Percentiles rank a stretch among this genome's conserved stretches.
phyloP scores from a whole-genome alignment of 1,140 invertebrate species.

The Aphelinus atriplicis region DNA sequence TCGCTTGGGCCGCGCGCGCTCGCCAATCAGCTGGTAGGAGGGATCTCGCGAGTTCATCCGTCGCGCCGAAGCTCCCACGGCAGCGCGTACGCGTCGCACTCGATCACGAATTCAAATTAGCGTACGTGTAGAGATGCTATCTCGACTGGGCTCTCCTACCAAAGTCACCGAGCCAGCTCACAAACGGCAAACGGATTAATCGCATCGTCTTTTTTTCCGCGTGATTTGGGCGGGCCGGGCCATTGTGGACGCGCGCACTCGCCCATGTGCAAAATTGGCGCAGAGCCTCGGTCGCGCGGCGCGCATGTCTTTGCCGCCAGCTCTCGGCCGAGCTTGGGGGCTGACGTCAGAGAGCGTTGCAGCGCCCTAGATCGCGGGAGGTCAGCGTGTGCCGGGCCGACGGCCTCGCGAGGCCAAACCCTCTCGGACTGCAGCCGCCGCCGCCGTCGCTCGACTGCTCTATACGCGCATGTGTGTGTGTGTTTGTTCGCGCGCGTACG shows the following conservation, averaged over 20 bases:
- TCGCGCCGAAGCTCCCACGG: too few species aligned
- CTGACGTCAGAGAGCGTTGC: slow-evolving; percentile 65
- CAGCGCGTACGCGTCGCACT: too few species aligned
- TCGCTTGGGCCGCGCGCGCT: too few species aligned
- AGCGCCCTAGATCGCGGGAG: slow-evolving; percentile 67
- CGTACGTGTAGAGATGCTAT: too few species aligned
- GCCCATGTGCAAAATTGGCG: neutral
- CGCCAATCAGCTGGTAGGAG: neutral
- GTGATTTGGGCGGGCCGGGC: neutral
- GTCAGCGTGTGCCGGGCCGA: slow-evolving; percentile 66
- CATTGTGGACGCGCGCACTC: too few species aligned
- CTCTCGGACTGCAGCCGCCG: slow-evolving; percentile 48
- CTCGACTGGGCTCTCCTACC: too few species aligned
- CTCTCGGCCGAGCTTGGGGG: neutral
- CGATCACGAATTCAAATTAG: too few species aligned
- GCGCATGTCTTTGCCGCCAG: neutral
- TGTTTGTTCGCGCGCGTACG: slow-evolving; percentile 20
- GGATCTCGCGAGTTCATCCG: too few species aligned
- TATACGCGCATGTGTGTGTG: slow-evolving; percentile 29
- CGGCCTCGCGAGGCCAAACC: slow-evolving; percentile 66
- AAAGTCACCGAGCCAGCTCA: too few species aligned
- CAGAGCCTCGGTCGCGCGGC: neutral
- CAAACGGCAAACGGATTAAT: too few species aligned
- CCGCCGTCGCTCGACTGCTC: slow-evolving; percentile 6
- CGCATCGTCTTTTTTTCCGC: neutral